A percentile compares a stretch with the other conserved stretches of the same genome.
Conservation (phyloP, 2,888 invertebrate genomes). For the Chalcosyrphus nemorum region DNA sequence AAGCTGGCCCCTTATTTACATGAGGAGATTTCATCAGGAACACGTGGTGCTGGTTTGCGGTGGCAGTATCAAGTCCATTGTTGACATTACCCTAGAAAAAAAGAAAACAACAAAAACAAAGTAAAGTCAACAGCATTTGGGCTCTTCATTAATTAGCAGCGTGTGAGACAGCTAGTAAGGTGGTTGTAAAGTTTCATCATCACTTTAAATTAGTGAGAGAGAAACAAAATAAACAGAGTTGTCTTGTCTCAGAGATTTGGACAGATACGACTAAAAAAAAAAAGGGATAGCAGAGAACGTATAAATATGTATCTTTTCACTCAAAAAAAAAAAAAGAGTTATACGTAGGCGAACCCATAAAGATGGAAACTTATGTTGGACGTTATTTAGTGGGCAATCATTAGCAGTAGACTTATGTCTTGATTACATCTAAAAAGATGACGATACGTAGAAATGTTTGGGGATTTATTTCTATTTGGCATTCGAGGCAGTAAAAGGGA, state of each 20-base stretch:
- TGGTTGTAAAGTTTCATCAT: slow-evolving; percentile 47
- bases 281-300: background rate
- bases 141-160: slow-evolving; percentile 39
- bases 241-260: background rate
- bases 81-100: slow-evolving; percentile 47
- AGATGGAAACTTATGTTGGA: background rate
- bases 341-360: background rate
- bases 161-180: slow-evolving; percentile 29
- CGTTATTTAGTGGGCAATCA: background rate
- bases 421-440: no score
- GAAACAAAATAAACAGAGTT: background rate
- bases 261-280: no score
- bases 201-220: slow-evolving; percentile 23
- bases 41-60: background rate
- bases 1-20: background rate
- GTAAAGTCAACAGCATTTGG: slow-evolving; percentile 6
- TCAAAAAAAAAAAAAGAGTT: no score
- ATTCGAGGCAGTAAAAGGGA: no score
- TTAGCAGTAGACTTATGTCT: background rate
- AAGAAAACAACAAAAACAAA: background rate
- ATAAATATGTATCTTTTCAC: background rate
- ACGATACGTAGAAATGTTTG: no score
- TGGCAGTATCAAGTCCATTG: slow-evolving; percentile 29
- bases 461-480: no score
- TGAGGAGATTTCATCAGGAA: background rate